Evolutionary conservation across 53 echinoderm and acorn worm genomes (phyloP).

Genomic region (Antedon mediterranea): DNA sequence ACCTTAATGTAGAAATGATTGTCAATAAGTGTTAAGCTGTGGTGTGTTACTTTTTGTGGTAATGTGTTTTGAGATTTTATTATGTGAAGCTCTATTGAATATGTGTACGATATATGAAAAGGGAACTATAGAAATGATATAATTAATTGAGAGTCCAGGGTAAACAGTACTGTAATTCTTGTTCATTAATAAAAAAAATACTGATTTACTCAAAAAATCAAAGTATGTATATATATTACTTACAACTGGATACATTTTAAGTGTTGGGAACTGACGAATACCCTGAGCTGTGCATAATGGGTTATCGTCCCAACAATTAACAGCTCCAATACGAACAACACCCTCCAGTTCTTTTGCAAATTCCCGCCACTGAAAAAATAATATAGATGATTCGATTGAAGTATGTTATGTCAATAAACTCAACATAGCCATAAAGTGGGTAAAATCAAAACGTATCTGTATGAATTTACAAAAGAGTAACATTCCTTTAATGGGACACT

Average conservation of each 20-base stretch:
- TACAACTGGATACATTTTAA: slow-evolving; percentile 81
- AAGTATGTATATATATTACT: background rate
- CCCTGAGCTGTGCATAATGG: slow-evolving; percentile 85
- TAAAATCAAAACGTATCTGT: background rate
- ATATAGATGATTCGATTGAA: background rate
- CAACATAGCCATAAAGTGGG: background rate
- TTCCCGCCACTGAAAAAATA: slow-evolving; percentile 63
- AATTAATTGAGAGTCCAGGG: no score
- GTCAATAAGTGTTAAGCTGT: no score
- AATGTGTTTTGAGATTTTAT: background rate
- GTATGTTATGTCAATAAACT: background rate
- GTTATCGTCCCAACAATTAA: slow-evolving; percentile 91
- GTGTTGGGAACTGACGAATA: slow-evolving; percentile 62
- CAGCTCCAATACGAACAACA: slow-evolving; percentile 91
- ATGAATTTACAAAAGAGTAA: background rate
- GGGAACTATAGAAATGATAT: no score
- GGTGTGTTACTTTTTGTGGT: no score
- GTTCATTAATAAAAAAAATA: background rate
- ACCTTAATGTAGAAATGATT: no score
- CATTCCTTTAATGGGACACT: no score
- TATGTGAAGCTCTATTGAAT: background rate
- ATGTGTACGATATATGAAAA: no score
- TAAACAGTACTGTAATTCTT: no score
- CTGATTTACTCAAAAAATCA: background rate
- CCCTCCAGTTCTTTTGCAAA: slow-evolving; percentile 98